phyloP scores from a whole-genome alignment of 2,888 invertebrate genomes.

The Erpobdella octoculata region DNA sequence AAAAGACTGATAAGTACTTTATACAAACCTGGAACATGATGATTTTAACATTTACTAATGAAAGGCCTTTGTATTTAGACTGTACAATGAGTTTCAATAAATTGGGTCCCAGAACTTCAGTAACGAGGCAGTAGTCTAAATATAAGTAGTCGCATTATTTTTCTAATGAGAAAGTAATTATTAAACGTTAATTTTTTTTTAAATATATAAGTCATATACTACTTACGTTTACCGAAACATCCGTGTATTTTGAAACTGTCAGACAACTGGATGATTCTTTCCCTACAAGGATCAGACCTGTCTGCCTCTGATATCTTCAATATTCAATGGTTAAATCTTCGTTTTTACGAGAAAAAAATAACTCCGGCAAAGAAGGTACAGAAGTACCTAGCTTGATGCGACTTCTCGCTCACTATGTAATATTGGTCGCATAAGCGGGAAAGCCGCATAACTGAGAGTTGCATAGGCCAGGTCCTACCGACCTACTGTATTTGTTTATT shows the following conservation, averaged over 20 bases:
- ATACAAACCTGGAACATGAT: slow-evolving; percentile 23
- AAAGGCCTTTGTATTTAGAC: slow-evolving; percentile 18
- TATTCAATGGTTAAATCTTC: background rate
- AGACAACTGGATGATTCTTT: slow-evolving; percentile 18
- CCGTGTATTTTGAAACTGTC: slow-evolving; percentile 26
- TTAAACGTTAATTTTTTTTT: background rate
- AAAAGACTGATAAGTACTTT: background rate
- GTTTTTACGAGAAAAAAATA: too few relatives aligned
- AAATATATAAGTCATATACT: background rate
- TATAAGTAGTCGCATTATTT: background rate
- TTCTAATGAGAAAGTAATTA: background rate
- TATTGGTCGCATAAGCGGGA: too few relatives aligned
- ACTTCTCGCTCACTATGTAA: too few relatives aligned
- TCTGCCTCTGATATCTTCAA: slow-evolving; percentile 8
- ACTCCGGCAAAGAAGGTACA: too few relatives aligned
- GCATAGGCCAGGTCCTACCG: too few relatives aligned
- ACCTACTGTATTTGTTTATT: too few relatives aligned
- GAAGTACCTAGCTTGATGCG: too few relatives aligned
- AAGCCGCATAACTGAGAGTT: too few relatives aligned
- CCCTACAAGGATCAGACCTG: background rate
- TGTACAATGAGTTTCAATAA: slow-evolving; percentile 17
- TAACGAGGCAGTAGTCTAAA: slow-evolving; percentile 20
- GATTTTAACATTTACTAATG: slow-evolving; percentile 18
- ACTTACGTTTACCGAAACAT: slow-evolving; percentile 21
- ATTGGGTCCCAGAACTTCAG: slow-evolving; percentile 23